Evolutionary conservation across 2,888 invertebrate species (phyloP).

Genomic region (Enchytraeus crypticus): DNA sequence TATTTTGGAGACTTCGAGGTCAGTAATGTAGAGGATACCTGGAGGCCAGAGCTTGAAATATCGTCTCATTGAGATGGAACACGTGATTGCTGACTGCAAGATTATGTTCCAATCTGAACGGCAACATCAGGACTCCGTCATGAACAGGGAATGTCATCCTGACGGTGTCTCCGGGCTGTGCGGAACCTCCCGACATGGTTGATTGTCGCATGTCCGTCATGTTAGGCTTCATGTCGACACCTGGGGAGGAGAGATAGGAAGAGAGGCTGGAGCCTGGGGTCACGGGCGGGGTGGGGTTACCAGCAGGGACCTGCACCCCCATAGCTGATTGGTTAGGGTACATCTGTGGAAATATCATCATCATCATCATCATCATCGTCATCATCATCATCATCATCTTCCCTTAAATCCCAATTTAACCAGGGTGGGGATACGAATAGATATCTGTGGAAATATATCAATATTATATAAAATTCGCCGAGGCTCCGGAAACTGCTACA

Average conservation of each 20-base stretch:
- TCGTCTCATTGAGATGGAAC: slow-evolving; percentile 88
- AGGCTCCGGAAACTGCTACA: too few relatives aligned
- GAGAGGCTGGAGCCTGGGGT: slow-evolving; percentile 62
- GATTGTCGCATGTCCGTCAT: background rate
- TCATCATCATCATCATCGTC: too few relatives aligned
- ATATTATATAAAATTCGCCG: too few relatives aligned
- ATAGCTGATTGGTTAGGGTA: too few relatives aligned
- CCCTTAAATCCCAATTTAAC: too few relatives aligned
- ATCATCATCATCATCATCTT: too few relatives aligned
- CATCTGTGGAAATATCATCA: too few relatives aligned
- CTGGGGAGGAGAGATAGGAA: slow-evolving; percentile 60
- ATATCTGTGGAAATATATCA: too few relatives aligned
- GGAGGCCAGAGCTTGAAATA: slow-evolving; percentile 92
- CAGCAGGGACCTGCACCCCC: slow-evolving; percentile 53
- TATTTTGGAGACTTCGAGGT: too few relatives aligned
- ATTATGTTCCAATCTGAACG: slow-evolving; percentile 93
- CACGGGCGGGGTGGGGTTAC: slow-evolving; percentile 89
- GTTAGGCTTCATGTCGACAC: slow-evolving; percentile 7
- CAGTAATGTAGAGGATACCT: too few relatives aligned
- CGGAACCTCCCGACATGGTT: slow-evolving; percentile 27
- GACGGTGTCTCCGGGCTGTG: slow-evolving; percentile 57
- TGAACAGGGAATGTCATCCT: slow-evolving; percentile 92
- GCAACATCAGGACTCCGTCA: slow-evolving; percentile 90
- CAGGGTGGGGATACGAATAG: too few relatives aligned
- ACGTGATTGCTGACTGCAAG: slow-evolving; percentile 94